Percentiles rank a stretch among this genome's conserved stretches.
phyloP scores from a whole-genome alignment of 1,140 invertebrate species.

The Anastatus disparis region DNA sequence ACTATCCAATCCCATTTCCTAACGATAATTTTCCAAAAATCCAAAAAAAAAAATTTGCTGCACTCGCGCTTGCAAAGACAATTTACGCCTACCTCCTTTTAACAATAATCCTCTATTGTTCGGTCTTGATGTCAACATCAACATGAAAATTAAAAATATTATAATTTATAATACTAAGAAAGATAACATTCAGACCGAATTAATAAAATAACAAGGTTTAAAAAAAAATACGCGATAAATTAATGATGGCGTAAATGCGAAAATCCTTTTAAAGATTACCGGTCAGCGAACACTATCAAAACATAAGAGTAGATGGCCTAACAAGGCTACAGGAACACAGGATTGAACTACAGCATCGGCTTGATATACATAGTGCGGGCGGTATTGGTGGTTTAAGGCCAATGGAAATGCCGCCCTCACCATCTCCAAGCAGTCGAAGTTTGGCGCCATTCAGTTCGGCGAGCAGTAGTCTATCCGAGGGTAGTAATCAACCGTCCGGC shows the following conservation, averaged over 20 bases:
- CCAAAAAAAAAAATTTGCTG: not conserved
- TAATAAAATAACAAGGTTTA: slow-evolving; percentile 15
- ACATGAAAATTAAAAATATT: not conserved
- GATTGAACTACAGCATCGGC: slow-evolving; percentile 63
- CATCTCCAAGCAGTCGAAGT: slow-evolving; percentile 85
- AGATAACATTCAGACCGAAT: too few relatives aligned
- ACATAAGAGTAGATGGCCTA: slow-evolving; percentile 65
- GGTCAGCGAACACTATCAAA: slow-evolving; percentile 63
- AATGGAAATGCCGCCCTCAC: slow-evolving; percentile 77
- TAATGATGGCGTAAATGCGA: not conserved
- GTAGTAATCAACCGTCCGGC: slow-evolving; percentile 78
- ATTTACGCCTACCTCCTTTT: slow-evolving; percentile 57
- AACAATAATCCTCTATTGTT: not conserved
- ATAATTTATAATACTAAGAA: too few relatives aligned
- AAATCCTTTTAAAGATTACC: slow-evolving; percentile 63
- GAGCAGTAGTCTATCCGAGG: slow-evolving; percentile 85
- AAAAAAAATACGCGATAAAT: not conserved
- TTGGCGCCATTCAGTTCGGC: slow-evolving; percentile 87
- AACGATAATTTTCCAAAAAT: not conserved
- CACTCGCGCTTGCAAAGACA: slow-evolving; percentile 54
- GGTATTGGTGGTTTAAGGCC: slow-evolving; percentile 48
- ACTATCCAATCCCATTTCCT: not conserved
- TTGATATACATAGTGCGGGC: slow-evolving; percentile 56
- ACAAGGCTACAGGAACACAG: slow-evolving; percentile 65
- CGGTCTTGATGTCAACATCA: slow-evolving; percentile 22